Conservation (phyloP, 1,140 invertebrate genomes). For the Papilio machaon region DNA sequence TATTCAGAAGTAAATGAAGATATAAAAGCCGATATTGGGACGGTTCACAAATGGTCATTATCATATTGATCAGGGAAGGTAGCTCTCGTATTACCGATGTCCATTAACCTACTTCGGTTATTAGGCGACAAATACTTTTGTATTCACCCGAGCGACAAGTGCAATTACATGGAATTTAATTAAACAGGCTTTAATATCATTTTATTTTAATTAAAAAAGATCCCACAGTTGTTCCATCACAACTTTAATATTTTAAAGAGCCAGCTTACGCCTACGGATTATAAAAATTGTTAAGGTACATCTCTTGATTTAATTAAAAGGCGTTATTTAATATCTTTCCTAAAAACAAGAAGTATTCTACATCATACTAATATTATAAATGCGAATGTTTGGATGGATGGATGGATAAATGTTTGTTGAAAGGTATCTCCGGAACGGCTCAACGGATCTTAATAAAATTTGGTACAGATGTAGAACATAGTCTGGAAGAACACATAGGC, state of each 20-base stretch:
- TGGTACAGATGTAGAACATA: no score
- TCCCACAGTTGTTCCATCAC: neutral
- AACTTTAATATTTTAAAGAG: neutral
- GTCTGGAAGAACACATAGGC: no score
- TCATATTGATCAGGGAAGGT: neutral
- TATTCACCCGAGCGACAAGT: neutral
- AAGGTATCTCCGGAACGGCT: no score
- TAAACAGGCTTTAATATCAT: neutral
- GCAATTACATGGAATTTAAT: neutral
- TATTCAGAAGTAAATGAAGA: conserved; percentile 1
- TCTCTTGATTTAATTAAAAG: no score
- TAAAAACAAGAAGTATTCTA: no score
- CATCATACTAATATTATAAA: no score
- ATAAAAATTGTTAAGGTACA: neutral
- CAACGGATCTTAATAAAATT: no score
- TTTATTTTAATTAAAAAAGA: neutral
- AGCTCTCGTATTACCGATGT: neutral
- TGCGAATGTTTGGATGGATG: no score
- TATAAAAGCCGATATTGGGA: neutral
- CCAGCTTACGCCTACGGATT: neutral
- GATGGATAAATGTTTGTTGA: no score
- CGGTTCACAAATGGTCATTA: neutral
- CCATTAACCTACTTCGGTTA: neutral
- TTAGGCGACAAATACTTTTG: neutral
- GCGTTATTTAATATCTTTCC: no score